phyloP scores from a whole-genome alignment of 2,797 vertebrate species.

The Karalla daura region DNA sequence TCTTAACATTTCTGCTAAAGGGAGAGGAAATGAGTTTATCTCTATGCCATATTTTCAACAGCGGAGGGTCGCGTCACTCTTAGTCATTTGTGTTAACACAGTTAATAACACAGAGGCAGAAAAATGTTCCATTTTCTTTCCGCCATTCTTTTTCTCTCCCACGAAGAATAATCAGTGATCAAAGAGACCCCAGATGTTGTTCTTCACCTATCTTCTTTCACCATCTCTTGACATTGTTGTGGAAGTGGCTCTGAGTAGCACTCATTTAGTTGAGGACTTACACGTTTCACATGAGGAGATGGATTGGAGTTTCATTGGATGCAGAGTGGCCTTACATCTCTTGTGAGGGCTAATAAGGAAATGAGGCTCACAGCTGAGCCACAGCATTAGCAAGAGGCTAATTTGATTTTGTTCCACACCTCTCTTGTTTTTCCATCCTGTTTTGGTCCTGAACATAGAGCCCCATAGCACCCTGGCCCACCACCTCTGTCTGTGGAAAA shows the following conservation, averaged over 20 bases:
- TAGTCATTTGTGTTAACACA: slow-evolving; percentile 42
- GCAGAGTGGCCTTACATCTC: slow-evolving; percentile 52
- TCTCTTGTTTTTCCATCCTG: slow-evolving; percentile 57
- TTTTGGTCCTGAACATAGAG: slow-evolving; percentile 51
- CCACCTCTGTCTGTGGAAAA: slow-evolving; percentile 62
- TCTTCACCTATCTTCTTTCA: slow-evolving; percentile 62
- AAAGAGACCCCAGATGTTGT: slow-evolving; percentile 73
- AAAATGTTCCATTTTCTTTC: slow-evolving; percentile 31
- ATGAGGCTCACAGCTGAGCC: slow-evolving; percentile 69
- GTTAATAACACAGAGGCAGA: slow-evolving; percentile 32
- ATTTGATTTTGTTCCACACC: slow-evolving; percentile 66
- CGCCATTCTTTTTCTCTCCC: slow-evolving; percentile 32
- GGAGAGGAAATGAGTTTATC: slow-evolving; percentile 34
- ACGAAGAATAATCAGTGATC: slow-evolving; percentile 56
- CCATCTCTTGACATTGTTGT: slow-evolving; percentile 68
- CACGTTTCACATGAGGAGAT: slow-evolving; percentile 55
- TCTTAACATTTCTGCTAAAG: slow-evolving; percentile 41
- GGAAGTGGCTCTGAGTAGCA: slow-evolving; percentile 56
- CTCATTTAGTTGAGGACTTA: slow-evolving; percentile 38
- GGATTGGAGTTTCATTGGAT: slow-evolving; percentile 69
- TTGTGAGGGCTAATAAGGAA: slow-evolving; percentile 63
- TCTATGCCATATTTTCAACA: slow-evolving; percentile 26
- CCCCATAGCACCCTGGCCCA: slow-evolving; percentile 2
- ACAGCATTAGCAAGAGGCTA: slow-evolving; percentile 46
- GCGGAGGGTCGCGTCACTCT: slow-evolving; percentile 31